A percentile compares a stretch with the other conserved stretches of the same genome.
Evolutionary conservation across 2,113 vertebrate genomes (phyloP).

Genomic region (Oceanites oceanicus): DNA sequence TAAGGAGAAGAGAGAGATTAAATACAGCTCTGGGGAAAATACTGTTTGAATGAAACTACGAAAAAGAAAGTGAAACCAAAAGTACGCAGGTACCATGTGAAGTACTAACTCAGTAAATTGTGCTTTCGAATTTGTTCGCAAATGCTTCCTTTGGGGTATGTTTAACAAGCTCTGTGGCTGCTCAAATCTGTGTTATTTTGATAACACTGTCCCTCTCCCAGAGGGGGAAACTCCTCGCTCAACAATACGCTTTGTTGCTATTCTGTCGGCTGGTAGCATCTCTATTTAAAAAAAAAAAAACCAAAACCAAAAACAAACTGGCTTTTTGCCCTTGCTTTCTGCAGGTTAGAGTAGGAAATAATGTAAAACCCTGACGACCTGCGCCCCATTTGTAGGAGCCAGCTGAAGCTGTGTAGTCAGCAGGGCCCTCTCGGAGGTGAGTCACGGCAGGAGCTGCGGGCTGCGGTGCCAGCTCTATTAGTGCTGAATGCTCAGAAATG

Average conservation of each 20-base stretch:
- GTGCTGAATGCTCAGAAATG: rapidly evolving
- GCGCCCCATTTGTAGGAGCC: background rate
- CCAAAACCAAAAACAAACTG: no score
- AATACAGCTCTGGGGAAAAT: background rate
- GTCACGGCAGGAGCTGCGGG: background rate
- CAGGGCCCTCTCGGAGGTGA: background rate
- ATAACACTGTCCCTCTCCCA: background rate
- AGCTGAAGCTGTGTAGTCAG: background rate
- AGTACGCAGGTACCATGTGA: background rate
- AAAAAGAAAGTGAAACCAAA: background rate
- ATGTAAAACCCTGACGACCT: background rate
- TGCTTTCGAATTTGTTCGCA: background rate
- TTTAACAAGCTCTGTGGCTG: background rate
- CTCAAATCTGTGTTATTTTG: background rate
- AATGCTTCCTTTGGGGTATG: background rate
- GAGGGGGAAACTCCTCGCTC: background rate
- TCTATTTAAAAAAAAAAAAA: background rate
- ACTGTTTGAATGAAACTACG: background rate
- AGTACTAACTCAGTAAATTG: background rate
- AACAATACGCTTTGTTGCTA: background rate
- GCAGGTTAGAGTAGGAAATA: background rate
- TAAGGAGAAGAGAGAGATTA: background rate
- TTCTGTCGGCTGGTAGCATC: background rate
- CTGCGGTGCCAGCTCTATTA: background rate
- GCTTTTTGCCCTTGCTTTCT: background rate